These are phyloP conservation scores for Anomalospiza imberbis DNA, from an alignment of 2,797 vertebrate species.

Conservation along the genomic window DNA sequence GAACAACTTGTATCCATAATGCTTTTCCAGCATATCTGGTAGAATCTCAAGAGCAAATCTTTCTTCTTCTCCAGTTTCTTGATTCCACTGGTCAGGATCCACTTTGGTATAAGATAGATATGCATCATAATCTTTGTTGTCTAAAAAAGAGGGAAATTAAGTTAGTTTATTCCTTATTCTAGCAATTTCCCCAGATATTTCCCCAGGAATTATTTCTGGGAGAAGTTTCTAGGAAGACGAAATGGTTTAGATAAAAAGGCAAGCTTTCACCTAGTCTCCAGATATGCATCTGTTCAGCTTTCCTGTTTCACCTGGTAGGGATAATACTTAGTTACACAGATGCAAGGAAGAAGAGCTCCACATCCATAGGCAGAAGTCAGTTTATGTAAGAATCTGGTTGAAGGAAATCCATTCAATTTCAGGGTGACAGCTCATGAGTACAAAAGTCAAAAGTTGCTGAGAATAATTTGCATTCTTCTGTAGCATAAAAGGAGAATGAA, in stretches of 20 bases:
- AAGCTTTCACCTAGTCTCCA: neutral
- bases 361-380: neutral
- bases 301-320: neutral
- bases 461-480: neutral
- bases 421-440: neutral
- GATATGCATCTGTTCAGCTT: neutral
- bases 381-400: neutral
- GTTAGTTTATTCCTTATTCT: neutral
- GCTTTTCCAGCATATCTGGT: constrained; percentile 97
- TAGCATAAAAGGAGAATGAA: neutral
- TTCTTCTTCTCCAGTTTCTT: constrained; percentile 96
- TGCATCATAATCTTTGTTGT: constrained; percentile 93
- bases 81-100: constrained; percentile 98
- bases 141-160: constrained; percentile 43
- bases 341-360: neutral
- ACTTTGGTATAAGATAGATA: constrained; percentile 99
- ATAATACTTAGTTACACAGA: neutral
- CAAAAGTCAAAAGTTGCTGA: neutral
- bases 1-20: constrained; percentile 97
- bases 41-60: constrained; percentile 97
- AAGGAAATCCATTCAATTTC: neutral
- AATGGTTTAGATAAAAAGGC: neutral
- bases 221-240: neutral
- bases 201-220: neutral
- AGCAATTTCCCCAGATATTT: neutral